These are phyloP conservation scores for Percopsis transmontana DNA, from an alignment of 2,113 vertebrate species.

Conservation along the genomic window DNA sequence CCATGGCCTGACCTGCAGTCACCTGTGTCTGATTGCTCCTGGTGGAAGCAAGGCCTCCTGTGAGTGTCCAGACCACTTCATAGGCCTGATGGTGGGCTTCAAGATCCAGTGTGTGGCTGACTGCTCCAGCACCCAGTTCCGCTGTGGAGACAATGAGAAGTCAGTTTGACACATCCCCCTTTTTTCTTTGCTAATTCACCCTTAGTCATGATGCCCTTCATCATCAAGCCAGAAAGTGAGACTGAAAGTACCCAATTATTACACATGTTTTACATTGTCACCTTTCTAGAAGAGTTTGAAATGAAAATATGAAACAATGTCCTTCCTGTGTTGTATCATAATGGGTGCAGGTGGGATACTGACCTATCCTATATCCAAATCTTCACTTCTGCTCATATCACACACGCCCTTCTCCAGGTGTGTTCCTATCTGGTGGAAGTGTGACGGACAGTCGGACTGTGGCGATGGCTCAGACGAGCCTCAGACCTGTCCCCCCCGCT, in stretches of 20 bases:
- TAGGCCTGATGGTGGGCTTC: conserved; percentile 61
- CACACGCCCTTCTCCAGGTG: conserved; percentile 46
- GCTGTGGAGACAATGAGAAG: conserved; percentile 77
- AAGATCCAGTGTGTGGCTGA: conserved; percentile 73
- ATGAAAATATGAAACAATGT: no score
- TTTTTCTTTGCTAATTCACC: neutral
- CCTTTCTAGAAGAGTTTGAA: no score
- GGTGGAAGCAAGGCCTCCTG: conserved; percentile 66
- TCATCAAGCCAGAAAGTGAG: neutral
- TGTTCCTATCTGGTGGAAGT: conserved; percentile 77
- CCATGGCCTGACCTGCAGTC: conserved; percentile 68
- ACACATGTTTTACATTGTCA: no score
- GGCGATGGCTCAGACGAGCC: conserved; percentile 74
- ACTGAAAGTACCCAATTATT: no score
- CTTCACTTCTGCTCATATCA: neutral
- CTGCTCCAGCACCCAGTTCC: conserved; percentile 78
- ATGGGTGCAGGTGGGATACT: neutral
- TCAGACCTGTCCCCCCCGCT: conserved; percentile 65
- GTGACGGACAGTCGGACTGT: conserved; percentile 72
- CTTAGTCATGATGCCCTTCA: neutral
- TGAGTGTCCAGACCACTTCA: conserved; percentile 74
- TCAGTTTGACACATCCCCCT: conserved; percentile 34
- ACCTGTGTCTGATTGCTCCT: conserved; percentile 73
- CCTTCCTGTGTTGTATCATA: neutral
- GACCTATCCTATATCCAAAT: neutral